A percentile compares a stretch with the other conserved stretches of the same genome.
phyloP scores from a whole-genome alignment of 37 sponge, comb jelly and placozoan species.

The Beroe forskalii region DNA sequence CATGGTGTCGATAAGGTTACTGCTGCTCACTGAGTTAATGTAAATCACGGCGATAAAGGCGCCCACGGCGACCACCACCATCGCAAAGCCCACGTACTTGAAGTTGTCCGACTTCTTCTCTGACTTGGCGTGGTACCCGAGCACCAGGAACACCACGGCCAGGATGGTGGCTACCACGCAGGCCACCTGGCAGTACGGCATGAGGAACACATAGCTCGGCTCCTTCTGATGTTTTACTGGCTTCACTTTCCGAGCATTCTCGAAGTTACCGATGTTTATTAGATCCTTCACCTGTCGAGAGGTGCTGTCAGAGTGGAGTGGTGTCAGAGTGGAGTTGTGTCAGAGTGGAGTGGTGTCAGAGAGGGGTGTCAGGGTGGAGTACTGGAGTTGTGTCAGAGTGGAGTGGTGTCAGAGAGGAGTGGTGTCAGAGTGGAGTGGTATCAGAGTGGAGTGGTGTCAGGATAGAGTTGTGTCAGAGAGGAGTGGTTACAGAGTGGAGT shows the following conservation, averaged over 20 bases:
- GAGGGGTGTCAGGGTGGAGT: neutral
- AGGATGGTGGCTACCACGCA: neutral
- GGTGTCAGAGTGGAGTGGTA: neutral
- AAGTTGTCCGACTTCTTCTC: neutral
- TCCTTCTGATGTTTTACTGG: neutral
- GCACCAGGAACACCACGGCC: conserved; percentile 34
- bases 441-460: neutral
- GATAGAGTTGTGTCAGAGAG: no score
- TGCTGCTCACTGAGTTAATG: conserved; percentile 59
- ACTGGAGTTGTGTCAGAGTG: neutral
- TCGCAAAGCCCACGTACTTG: conserved; percentile 22
- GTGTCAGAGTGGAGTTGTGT: neutral
- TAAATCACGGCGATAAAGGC: conserved; percentile 52
- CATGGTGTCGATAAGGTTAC: conserved; percentile 36
- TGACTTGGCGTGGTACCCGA: neutral
- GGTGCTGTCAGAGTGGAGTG: neutral
- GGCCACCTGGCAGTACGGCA: conserved; percentile 35
- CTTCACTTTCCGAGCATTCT: neutral
- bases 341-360: neutral
- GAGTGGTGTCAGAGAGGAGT: neutral
- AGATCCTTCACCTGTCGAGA: conserved; percentile 39
- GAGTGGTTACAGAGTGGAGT: neutral
- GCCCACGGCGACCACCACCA: neutral
- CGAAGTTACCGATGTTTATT: neutral
- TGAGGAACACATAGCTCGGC: neutral